Evolutionary conservation across 2,113 vertebrate species (phyloP).

Genomic region (Rafetus swinhoei): DNA sequence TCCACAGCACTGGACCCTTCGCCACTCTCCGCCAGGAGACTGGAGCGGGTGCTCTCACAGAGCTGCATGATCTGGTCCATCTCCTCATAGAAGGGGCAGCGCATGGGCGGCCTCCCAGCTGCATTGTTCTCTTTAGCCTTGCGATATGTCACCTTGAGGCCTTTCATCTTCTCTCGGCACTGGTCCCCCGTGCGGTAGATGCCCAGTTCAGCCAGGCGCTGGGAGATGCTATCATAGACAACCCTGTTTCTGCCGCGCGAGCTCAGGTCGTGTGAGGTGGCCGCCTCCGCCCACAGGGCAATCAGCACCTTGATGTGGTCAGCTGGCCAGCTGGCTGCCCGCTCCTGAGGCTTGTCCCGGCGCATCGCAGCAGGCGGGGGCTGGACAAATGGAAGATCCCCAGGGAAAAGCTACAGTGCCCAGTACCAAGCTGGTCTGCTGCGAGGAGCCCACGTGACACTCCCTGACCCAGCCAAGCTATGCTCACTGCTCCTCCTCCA

Average conservation of each 20-base stretch:
- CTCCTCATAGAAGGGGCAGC: conserved; percentile 26
- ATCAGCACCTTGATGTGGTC: conserved; percentile 34
- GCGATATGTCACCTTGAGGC: conserved; percentile 27
- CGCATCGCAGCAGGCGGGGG: neutral
- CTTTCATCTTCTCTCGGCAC: conserved; percentile 29
- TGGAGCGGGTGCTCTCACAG: neutral
- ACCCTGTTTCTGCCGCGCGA: conserved; percentile 12
- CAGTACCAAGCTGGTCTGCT: neutral
- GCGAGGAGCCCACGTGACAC: neutral
- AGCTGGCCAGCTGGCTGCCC: conserved; percentile 31
- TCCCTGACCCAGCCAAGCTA: neutral
- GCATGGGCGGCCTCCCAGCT: conserved; percentile 9
- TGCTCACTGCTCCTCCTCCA: neutral
- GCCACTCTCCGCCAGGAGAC: neutral
- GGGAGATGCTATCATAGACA: conserved; percentile 24
- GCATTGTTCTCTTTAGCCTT: conserved; percentile 34
- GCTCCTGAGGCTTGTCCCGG: conserved; percentile 22
- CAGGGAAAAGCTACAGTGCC: neutral
- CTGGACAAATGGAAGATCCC: neutral
- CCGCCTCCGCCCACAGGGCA: conserved; percentile 24
- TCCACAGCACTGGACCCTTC: neutral
- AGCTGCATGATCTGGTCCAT: conserved; percentile 34
- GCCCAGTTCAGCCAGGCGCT: conserved; percentile 25
- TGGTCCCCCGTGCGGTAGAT: conserved; percentile 29
- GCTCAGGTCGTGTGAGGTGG: conserved; percentile 10